phyloP scores from a whole-genome alignment of 2,113 vertebrate species.

The Mobula hypostoma region DNA sequence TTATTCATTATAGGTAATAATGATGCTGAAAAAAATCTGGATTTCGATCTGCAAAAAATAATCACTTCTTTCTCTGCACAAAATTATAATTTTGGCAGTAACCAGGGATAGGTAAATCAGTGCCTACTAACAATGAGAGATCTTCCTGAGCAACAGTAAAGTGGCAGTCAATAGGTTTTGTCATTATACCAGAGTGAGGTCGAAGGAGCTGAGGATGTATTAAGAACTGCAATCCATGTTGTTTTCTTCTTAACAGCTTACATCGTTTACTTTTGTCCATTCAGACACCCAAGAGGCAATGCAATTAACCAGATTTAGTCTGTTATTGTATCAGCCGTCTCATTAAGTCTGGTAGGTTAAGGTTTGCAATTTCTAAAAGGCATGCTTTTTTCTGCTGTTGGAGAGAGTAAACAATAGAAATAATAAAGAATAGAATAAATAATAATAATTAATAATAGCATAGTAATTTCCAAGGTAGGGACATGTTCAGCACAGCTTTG shows the following conservation, averaged over 20 bases:
- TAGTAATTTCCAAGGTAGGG: no score
- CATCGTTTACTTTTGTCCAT: no score
- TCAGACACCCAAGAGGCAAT: not conserved
- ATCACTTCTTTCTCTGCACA: not conserved
- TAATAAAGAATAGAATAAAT: not conserved
- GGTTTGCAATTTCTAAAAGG: not conserved
- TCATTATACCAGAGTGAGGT: not conserved
- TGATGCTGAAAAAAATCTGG: not conserved
- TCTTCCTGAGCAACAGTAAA: not conserved
- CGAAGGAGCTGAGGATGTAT: not conserved
- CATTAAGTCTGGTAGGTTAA: not conserved
- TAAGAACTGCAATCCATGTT: not conserved
- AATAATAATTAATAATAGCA: no score
- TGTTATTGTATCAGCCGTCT: not conserved
- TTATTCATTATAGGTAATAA: not conserved
- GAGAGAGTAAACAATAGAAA: not conserved
- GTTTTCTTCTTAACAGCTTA: not conserved
- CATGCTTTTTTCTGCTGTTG: not conserved
- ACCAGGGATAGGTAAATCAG: not conserved
- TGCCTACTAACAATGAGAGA: not conserved
- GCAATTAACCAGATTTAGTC: not conserved
- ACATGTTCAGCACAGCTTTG: no score
- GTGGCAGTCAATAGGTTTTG: conserved; percentile 12
- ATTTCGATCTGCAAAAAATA: not conserved
- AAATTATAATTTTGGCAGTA: not conserved